phyloP scores from a whole-genome alignment of 2,888 invertebrate genomes.

The Drosophila dives region DNA sequence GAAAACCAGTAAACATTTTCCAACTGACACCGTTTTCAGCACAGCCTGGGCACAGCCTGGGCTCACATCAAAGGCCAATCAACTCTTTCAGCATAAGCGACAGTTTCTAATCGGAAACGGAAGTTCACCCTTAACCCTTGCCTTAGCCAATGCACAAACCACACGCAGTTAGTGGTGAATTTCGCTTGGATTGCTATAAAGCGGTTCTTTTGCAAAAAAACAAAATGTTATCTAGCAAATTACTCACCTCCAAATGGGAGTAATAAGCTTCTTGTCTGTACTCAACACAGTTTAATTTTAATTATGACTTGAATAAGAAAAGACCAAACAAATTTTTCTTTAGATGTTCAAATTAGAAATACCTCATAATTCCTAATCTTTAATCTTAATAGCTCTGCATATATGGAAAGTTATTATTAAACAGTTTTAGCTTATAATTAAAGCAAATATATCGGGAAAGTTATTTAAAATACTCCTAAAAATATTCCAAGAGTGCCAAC shows the following conservation, averaged over 20 bases:
- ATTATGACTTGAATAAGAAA: background rate
- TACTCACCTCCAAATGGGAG: background rate
- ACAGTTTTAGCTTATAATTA: background rate
- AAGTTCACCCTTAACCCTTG: slow-evolving; percentile 63
- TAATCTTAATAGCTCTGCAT: background rate
- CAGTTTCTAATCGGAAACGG: slow-evolving; percentile 74
- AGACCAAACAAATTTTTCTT: background rate
- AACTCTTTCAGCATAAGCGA: slow-evolving; percentile 49
- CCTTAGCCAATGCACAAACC: slow-evolving; percentile 48
- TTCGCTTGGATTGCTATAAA: slow-evolving; percentile 40
- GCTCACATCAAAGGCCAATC: slow-evolving; percentile 78
- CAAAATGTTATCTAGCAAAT: background rate
- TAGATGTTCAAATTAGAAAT: background rate
- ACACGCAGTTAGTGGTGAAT: slow-evolving; percentile 29
- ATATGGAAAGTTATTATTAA: background rate
- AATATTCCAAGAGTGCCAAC: no score
- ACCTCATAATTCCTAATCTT: background rate
- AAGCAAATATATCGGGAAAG: background rate
- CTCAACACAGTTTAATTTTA: background rate
- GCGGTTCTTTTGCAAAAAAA: background rate
- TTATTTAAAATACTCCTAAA: background rate
- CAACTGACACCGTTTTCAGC: slow-evolving; percentile 64
- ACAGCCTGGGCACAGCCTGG: slow-evolving; percentile 22
- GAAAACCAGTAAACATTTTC: slow-evolving; percentile 72
- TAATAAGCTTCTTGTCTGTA: background rate